phyloP scores from a whole-genome alignment of 1,140 invertebrate genomes.

The Solen grandis region DNA sequence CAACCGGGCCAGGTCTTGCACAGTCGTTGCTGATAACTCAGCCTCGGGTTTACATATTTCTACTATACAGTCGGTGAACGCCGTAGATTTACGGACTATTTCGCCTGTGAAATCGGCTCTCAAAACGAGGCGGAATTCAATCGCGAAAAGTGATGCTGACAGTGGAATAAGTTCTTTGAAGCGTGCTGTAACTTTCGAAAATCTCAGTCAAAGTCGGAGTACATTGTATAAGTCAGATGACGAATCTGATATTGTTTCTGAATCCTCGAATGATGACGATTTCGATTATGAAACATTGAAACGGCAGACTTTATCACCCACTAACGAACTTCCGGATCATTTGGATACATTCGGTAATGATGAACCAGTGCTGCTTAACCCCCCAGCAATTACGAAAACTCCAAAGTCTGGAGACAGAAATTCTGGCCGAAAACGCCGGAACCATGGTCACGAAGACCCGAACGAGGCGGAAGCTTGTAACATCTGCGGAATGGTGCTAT shows the following conservation, averaged over 20 bases:
- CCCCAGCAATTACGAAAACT: background rate
- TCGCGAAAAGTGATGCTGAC: constrained; percentile 41
- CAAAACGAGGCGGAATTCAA: constrained; percentile 21
- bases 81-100: background rate
- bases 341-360: constrained; percentile 33
- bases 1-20: constrained; percentile 21
- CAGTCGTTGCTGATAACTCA: constrained; percentile 35
- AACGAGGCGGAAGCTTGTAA: constrained; percentile 28
- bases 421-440: background rate
- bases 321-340: constrained; percentile 40
- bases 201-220: constrained; percentile 43
- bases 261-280: constrained; percentile 6
- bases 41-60: constrained; percentile 40
- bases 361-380: background rate
- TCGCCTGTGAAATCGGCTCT: constrained; percentile 21
- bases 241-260: constrained; percentile 26
- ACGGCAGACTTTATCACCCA: too few species aligned
- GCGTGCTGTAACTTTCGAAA: constrained; percentile 50
- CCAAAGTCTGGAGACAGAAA: background rate
- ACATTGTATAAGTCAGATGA: constrained; percentile 29
- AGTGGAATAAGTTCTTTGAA: constrained; percentile 47
- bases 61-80: constrained; percentile 23
- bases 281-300: constrained; percentile 1
- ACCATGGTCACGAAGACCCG: background rate
- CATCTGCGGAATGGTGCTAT: constrained; percentile 39